Base-by-base conservation (phyloP, 2,113 vertebrate genomes). In the Ellobius talpinus region DNA sequence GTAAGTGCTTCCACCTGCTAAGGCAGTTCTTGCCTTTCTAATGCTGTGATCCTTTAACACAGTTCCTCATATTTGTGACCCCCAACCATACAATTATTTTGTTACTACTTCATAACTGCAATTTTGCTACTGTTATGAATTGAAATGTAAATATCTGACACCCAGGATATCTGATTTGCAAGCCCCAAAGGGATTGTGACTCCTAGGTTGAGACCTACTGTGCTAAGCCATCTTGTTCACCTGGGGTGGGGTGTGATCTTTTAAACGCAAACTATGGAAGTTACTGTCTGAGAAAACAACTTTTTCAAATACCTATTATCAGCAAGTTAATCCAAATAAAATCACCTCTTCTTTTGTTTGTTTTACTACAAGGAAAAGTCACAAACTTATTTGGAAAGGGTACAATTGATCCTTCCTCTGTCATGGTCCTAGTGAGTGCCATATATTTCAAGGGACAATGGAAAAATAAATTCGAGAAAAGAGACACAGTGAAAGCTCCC, bases 391-490 rank as follows among this genome's bases (percentile, higher is more conserved):
- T 99, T 95, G 98, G 98, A 96, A 90, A 98, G 66, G 99, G 98
- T 47, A 98, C 98, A 19, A 98, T 99, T 81, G 98, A 95, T 29
- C 3, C 96, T 5, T 98, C 98, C 90, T 99, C 99, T 1, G 97
- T 98, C 39, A 94, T 99, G 96, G 99, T 99, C 93, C 96, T 99
- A 81, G 99, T 99, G 96, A 99, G 99, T 72, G 99, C 99, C 63
- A 98, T 99, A 89, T 99, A 99, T 98, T 99, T 99, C 98, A 99
- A 99, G 98, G 99, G 99, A 95, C 99, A 98, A 72, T 99, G 99
- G 99, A 97, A 95, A 96, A 97, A 96, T 58, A 97, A 97, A 90
- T 99, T 99, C 97, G 88, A 99, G 66, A 97, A 98, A 87, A 96
- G 97, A 70, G 87, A 99, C 31, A 99, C 99, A 3, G 95, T 98